Conservation (phyloP, 2,113 vertebrate species). For the Aptenodytes forsteri region DNA sequence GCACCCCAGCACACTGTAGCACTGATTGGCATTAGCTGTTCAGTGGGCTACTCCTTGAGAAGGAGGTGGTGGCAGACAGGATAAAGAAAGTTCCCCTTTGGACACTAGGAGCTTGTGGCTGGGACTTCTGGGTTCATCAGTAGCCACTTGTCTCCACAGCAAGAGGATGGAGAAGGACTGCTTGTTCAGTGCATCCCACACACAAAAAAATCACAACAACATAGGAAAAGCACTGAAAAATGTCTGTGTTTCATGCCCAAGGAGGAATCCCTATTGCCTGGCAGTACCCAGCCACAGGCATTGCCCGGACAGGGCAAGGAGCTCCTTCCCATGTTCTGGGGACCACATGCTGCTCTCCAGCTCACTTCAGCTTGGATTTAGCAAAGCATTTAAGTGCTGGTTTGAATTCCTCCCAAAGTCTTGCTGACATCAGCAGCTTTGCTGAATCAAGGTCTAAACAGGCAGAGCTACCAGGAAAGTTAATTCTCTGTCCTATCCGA, state of each 20-base stretch:
- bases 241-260: not conserved
- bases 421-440: conserved; percentile 21
- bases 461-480: not conserved
- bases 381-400: not conserved
- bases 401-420: not conserved
- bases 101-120: not conserved
- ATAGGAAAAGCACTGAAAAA: not conserved
- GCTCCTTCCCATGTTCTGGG: not conserved
- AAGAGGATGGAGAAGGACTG: not conserved
- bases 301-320: not conserved
- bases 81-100: not conserved
- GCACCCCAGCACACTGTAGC: not conserved
- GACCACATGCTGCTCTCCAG: not conserved
- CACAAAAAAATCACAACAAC: not conserved
- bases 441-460: not conserved
- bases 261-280: not conserved
- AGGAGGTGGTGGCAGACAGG: not conserved
- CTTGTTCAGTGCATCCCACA: not conserved
- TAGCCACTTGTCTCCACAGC: not conserved
- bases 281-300: not conserved
- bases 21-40: not conserved
- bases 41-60: not conserved
- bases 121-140: not conserved
- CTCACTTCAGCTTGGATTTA: not conserved
- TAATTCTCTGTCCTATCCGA: not conserved